Conservation (phyloP, 1,140 invertebrate species). For the Hormaphis cornu region DNA sequence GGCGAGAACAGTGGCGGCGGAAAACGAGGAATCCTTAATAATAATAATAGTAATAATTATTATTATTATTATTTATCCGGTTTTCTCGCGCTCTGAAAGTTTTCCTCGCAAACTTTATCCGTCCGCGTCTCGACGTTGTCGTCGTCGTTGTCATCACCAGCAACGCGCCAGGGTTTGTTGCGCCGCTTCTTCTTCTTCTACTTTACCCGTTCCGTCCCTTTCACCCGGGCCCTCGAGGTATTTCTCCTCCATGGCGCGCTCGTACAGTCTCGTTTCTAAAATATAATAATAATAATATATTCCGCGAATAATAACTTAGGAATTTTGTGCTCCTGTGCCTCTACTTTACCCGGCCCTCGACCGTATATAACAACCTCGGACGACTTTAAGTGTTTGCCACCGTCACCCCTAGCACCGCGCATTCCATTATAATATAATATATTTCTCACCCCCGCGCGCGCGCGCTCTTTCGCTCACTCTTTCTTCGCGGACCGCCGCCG, state of each 20-base stretch:
- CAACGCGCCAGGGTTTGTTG: background rate
- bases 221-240: background rate
- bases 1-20: background rate
- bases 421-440: background rate
- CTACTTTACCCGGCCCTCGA: no score
- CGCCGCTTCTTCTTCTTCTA: background rate
- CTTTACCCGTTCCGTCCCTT: background rate
- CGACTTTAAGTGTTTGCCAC: slow-evolving; percentile 20
- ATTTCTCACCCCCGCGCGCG: background rate
- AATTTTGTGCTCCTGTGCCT: slow-evolving; percentile 4
- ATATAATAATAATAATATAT: slow-evolving; percentile 28
- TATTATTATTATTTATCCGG: slow-evolving; percentile 32
- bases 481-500: background rate
- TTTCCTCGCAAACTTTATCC: slow-evolving; percentile 10
- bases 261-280: background rate
- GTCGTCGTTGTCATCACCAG: background rate
- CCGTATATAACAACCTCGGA: slow-evolving; percentile 29
- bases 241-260: background rate
- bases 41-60: no score
- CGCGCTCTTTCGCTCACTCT: background rate
- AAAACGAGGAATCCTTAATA: slow-evolving; percentile 1
- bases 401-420: background rate
- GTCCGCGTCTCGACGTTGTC: background rate
- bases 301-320: slow-evolving; percentile 28
- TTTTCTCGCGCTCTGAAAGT: slow-evolving; percentile 25